Evolutionary conservation across 2,797 vertebrate genomes (phyloP).

Genomic region (Toxotes lorentzi): DNA sequence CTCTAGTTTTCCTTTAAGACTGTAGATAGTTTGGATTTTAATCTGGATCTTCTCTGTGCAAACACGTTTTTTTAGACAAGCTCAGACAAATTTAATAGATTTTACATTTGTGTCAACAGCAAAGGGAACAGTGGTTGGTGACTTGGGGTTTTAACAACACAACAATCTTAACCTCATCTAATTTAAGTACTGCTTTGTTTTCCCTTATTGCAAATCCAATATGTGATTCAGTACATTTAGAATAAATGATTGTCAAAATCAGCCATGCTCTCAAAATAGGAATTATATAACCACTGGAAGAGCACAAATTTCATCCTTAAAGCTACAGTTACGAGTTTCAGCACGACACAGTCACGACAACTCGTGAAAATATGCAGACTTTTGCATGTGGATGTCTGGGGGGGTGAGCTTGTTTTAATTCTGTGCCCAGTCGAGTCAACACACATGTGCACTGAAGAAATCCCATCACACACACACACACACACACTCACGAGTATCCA

Average conservation of each 20-base stretch:
- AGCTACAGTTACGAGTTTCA: constrained; percentile 22
- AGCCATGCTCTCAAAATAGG: neutral
- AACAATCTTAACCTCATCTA: neutral
- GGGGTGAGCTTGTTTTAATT: neutral
- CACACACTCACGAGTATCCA: no score
- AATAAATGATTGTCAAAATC: constrained; percentile 61
- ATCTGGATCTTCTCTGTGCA: neutral
- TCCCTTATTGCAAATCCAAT: neutral
- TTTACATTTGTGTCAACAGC: neutral
- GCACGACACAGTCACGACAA: neutral
- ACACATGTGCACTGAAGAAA: neutral
- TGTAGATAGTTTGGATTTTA: neutral
- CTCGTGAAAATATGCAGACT: neutral
- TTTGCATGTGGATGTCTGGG: neutral
- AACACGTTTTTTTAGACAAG: neutral
- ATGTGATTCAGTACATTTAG: neutral
- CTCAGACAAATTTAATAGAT: neutral
- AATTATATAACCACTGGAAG: neutral
- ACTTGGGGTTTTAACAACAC: neutral
- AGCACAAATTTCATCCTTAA: constrained; percentile 17
- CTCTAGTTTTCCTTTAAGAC: neutral
- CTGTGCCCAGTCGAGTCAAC: neutral
- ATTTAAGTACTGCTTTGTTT: neutral
- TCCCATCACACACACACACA: neutral
- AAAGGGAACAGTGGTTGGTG: neutral